Evolutionary conservation across 1,140 invertebrate genomes (phyloP), one percentile per base, ranked within the genome.

Genomic region (Carcinoscorpius rotundicauda): DNA sequence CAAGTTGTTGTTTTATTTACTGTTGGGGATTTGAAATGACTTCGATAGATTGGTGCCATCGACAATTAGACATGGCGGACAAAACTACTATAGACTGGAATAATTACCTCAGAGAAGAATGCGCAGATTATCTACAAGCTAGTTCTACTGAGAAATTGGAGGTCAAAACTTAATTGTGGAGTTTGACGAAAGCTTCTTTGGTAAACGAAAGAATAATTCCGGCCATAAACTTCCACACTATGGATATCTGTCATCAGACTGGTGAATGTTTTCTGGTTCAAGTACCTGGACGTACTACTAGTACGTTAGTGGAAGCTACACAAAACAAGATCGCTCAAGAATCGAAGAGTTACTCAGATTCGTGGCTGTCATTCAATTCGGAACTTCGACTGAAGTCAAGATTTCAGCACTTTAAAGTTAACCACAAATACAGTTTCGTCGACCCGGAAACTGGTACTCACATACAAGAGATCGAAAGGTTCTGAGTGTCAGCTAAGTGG

Each of bases 141-240:
- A 51, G 60, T 61, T 3, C 11, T 11, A 10, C 52, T n/a, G n/a
- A n/a, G 61, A 65, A 62, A 65, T 65, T 11, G 58, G 64, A 55
- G 59, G 59, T 48, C 64, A 58, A 50, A 57, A 52, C n/a, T 58
- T 49, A 48, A 66, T 51, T 48, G 60, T 66, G 6, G 65, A 66
- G 3, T 10, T 60, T 4, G 62, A 67, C 11, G 63, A 59, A 60
- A 60, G 58, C 52, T 49, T 67, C 6, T 67, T 64, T 5, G 64
- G 5, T 4, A 65, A 52, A 61, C 6, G n/a, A 8, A 64, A 67
- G 55, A 64, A 65, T 52, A 3, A 67, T 51, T 6, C 8, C 6
- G 66, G 51, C n/a, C 51, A 11, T 29, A 11, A 60, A 51, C 48
- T 67, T 4, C 57, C 57, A 48, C 10, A 65, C 48, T 60, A 29